phyloP scores from a whole-genome alignment of 2,113 vertebrate species.

The Microcebus murinus region DNA sequence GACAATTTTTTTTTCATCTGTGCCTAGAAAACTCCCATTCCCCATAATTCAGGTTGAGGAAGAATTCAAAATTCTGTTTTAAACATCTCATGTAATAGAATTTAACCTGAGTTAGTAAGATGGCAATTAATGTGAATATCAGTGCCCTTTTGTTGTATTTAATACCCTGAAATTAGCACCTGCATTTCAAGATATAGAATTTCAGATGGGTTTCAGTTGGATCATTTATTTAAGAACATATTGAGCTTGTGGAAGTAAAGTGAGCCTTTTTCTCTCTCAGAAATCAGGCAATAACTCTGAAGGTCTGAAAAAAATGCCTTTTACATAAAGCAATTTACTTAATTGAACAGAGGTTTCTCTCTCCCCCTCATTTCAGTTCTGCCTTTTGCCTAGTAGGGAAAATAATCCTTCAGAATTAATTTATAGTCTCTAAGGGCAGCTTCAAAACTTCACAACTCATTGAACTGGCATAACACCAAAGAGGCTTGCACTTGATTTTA shows the following conservation, averaged over 20 bases:
- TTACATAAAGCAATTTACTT: slow-evolving; percentile 36
- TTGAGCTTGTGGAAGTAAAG: slow-evolving; percentile 10
- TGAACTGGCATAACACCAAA: slow-evolving; percentile 56
- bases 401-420: slow-evolving; percentile 67
- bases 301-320: not conserved
- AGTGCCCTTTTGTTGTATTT: not conserved
- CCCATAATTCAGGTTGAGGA: not conserved
- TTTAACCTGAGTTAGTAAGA: not conserved
- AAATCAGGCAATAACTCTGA: not conserved
- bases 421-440: slow-evolving; percentile 61
- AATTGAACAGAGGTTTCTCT: not conserved
- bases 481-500: slow-evolving; percentile 66
- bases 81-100: not conserved
- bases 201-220: not conserved
- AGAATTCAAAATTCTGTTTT: not conserved
- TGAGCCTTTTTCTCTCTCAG: not conserved
- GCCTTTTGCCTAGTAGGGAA: slow-evolving; percentile 48
- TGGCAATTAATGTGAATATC: not conserved
- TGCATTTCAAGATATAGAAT: slow-evolving; percentile 26
- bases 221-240: slow-evolving; percentile 14
- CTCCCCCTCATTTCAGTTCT: slow-evolving; percentile 25
- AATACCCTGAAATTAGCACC: not conserved
- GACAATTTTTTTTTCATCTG: not conserved
- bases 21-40: not conserved
- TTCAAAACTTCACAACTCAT: slow-evolving; percentile 69